Percentiles rank a stretch among this genome's conserved stretches.
phyloP scores from a whole-genome alignment of 1,140 invertebrate species.

The Olivierus martensii region DNA sequence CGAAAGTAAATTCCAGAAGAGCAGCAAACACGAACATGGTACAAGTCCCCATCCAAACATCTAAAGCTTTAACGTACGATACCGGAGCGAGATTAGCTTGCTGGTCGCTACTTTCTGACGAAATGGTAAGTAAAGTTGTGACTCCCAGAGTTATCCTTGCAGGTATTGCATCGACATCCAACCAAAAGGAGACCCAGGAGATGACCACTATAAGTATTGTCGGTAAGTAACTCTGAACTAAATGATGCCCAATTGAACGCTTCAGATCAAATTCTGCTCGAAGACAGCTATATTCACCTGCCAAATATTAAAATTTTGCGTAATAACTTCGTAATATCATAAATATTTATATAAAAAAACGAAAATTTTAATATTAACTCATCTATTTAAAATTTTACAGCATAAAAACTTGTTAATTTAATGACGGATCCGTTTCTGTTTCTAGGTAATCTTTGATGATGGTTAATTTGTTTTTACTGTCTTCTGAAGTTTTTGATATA shows the following conservation, averaged over 20 bases:
- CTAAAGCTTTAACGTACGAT: conserved; percentile 40
- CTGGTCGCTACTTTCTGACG: conserved; percentile 31
- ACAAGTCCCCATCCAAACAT: conserved; percentile 39
- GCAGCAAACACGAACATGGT: conserved; percentile 35
- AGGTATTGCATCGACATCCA: conserved; percentile 49
- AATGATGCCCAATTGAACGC: conserved; percentile 44
- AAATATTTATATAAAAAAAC: too few relatives aligned
- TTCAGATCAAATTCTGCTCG: conserved; percentile 41
- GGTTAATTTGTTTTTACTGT: too few relatives aligned
- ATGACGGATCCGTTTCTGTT: too few relatives aligned
- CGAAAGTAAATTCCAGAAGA: conserved; percentile 33
- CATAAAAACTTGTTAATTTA: too few relatives aligned
- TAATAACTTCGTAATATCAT: too few relatives aligned
- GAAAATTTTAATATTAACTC: too few relatives aligned
- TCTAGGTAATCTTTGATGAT: too few relatives aligned
- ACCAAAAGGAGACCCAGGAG: conserved; percentile 51
- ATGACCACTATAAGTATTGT: conserved; percentile 51
- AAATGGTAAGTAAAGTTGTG: conserved; percentile 44
- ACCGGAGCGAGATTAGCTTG: conserved; percentile 27
- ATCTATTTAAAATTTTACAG: too few relatives aligned
- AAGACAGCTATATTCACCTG: conserved; percentile 48
- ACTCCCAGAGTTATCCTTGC: conserved; percentile 45
- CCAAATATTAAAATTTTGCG: too few relatives aligned
- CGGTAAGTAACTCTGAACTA: conserved; percentile 49
- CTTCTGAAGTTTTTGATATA: too few relatives aligned